Base-by-base conservation (phyloP, 1,140 invertebrate genomes). In the Pogonomyrmex californicus region DNA sequence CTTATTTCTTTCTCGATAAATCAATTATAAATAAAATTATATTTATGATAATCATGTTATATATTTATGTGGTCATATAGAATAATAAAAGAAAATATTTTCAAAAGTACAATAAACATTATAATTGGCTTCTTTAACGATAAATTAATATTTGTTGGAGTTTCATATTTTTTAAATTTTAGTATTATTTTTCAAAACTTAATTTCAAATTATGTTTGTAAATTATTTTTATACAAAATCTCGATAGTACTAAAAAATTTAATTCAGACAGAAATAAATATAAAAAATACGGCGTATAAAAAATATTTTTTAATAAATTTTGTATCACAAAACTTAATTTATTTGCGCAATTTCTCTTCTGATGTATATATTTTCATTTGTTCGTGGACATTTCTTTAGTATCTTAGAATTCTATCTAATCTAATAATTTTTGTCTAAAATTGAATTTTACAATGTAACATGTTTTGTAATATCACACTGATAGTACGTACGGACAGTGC, bases 401-500 rank as follows among this genome's bases (percentile, higher is more conserved):
- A 58, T 41, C 23, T 44, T 44, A 5, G 12, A 44, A 51, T 70
- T 23, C 0, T 7, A 17, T 33, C 5, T 36, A 47, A 65, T 36
- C 4, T 14, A 23, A 66, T 41, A 4, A 6, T 41, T 38, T 79
- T 66, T 30, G 12, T 38, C 66, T 7, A 17, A 12, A 12, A 60
- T 60, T 83, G 33, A 60, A 49, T 75, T 23, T 83, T 49, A 1
- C 33, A 47, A 9, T 38, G 41, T 2, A 73, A 60, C 60, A 6
- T 44, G 12, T 49, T 58, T 68, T 23, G 4, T 47, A 36, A 4
- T 4, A 6, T 66, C 4, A 23, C 6, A 4, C 14, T 30, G 9
- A 70, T 56, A 33, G 12, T 17, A 54, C 23, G 54, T n/a, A 4
- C 51, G 38, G 1, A 17, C 54, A 49, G n/a, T 83, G 0, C 30